These are phyloP conservation scores for Drosophila pegasa DNA, from an alignment of 2,888 invertebrate genomes.

Conservation along the genomic window DNA sequence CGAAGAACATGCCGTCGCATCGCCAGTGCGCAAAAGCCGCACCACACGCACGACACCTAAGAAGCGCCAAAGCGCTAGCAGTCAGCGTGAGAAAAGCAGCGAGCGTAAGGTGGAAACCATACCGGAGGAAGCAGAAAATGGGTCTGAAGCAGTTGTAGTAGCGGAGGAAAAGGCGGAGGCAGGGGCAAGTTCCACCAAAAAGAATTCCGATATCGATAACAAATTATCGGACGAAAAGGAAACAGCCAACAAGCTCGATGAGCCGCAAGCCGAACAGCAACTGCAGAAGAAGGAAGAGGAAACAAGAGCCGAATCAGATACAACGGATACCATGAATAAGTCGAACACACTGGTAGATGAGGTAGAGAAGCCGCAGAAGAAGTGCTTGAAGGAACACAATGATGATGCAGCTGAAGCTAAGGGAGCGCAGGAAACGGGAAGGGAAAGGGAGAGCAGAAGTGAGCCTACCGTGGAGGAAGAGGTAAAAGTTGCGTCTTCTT, in stretches of 20 bases:
- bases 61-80: slow-evolving; percentile 53
- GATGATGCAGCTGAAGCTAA: slow-evolving; percentile 11
- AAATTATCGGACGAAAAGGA: slow-evolving; percentile 35
- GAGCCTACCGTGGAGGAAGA: slow-evolving; percentile 39
- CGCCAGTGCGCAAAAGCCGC: slow-evolving; percentile 67
- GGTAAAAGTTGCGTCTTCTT: slow-evolving; percentile 75
- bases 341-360: slow-evolving; percentile 19
- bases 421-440: slow-evolving; percentile 13
- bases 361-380: slow-evolving; percentile 8
- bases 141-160: slow-evolving; percentile 50
- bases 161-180: not conserved
- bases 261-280: slow-evolving; percentile 10
- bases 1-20: slow-evolving; percentile 62
- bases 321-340: slow-evolving; percentile 10
- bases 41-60: slow-evolving; percentile 73
- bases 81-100: slow-evolving; percentile 74
- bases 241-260: slow-evolving; percentile 10
- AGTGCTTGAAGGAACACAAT: slow-evolving; percentile 19
- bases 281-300: not conserved
- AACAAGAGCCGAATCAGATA: not conserved
- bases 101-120: slow-evolving; percentile 86
- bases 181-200: slow-evolving; percentile 17
- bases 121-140: slow-evolving; percentile 86
- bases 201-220: slow-evolving; percentile 44
- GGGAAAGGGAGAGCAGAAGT: slow-evolving; percentile 17